Conservation (phyloP, 2,888 invertebrate genomes). For the Amphimallon solstitiale region DNA sequence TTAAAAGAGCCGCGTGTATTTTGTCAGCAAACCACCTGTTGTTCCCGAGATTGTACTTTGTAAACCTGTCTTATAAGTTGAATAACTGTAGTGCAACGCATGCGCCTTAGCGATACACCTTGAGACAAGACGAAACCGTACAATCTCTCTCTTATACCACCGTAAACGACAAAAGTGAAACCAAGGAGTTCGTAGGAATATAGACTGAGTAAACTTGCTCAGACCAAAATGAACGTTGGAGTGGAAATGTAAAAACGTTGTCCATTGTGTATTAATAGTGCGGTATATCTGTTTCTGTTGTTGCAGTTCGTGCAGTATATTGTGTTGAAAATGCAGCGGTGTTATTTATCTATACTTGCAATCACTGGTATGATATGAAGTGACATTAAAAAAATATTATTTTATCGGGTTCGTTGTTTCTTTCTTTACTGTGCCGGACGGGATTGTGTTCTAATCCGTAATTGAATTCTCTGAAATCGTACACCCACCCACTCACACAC, state of each 20-base stretch:
- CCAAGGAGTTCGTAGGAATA: neutral
- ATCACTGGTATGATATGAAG: neutral
- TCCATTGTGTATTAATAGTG: too few species aligned
- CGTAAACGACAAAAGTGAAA: conserved; percentile 56
- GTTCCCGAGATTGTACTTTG: conserved; percentile 53
- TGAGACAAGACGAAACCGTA: conserved; percentile 53
- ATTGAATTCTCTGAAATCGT: conserved; percentile 38
- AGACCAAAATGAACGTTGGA: neutral
- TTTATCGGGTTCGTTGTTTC: too few species aligned
- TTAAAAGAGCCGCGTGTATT: conserved; percentile 23
- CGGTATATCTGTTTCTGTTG: too few species aligned
- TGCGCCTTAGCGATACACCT: conserved; percentile 55
- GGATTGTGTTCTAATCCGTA: conserved; percentile 42
- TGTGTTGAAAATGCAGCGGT: too few species aligned
- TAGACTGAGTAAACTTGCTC: neutral
- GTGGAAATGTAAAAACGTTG: too few species aligned
- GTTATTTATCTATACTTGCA: too few species aligned
- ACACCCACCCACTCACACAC: too few species aligned
- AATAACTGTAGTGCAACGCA: conserved; percentile 58
- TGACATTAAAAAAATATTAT: too few species aligned
- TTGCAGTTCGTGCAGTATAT: too few species aligned
- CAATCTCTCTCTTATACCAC: conserved; percentile 50
- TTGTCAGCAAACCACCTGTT: conserved; percentile 45
- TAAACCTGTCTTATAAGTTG: conserved; percentile 59
- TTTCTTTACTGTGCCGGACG: too few species aligned